Conservation (phyloP, 2,797 vertebrate species). For the Hydrophis major region DNA sequence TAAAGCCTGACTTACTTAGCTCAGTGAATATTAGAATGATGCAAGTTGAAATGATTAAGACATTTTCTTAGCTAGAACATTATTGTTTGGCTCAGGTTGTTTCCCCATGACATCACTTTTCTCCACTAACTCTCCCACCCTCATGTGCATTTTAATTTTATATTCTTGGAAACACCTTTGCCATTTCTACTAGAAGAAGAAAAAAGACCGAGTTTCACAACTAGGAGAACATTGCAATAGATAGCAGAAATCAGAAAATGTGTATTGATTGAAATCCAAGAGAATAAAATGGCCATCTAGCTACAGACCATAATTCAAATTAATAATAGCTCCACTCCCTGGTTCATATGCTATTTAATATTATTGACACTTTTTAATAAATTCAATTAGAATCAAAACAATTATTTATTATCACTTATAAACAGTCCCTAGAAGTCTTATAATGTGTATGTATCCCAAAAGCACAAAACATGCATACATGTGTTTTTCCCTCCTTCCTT, state of each 20-base stretch:
- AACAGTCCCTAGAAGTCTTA: neutral
- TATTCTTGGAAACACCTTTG: neutral
- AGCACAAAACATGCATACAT: neutral
- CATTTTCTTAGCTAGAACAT: neutral
- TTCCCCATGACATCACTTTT: neutral
- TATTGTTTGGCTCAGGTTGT: neutral
- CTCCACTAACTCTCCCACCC: neutral
- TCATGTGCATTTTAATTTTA: neutral
- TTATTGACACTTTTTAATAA: neutral
- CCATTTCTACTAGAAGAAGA: neutral
- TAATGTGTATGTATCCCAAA: neutral
- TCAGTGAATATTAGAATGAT: neutral
- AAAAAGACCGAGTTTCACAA: neutral
- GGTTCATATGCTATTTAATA: neutral
- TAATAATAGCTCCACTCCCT: neutral
- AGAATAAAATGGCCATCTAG: neutral
- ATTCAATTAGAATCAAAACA: neutral
- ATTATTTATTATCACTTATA: neutral
- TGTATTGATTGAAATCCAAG: neutral
- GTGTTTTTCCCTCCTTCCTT: neutral
- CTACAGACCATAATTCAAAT: neutral
- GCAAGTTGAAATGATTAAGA: neutral
- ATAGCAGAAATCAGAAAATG: neutral
- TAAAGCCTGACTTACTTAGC: neutral
- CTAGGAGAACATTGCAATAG: neutral